phyloP scores from a whole-genome alignment of 1,140 invertebrate species.

The Meloidogyne hapla region DNA sequence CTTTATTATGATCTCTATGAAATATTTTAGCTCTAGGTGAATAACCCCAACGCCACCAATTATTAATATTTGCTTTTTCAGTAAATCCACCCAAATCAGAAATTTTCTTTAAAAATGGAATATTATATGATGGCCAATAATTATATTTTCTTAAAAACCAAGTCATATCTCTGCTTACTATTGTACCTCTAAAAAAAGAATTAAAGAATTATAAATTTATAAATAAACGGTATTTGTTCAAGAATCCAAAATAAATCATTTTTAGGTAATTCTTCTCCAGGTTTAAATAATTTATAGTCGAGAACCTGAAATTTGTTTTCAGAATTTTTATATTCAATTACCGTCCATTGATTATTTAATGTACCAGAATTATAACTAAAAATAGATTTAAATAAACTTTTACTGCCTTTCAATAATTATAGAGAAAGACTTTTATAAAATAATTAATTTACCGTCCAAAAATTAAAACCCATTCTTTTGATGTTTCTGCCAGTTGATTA shows the following conservation, averaged over 20 bases:
- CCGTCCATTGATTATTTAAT: constrained; percentile 84
- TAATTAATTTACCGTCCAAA: constrained; percentile 26
- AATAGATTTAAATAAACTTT: constrained; percentile 70
- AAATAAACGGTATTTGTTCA: constrained; percentile 76
- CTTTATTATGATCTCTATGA: constrained; percentile 69
- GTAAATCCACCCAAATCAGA: constrained; percentile 69
- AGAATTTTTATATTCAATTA: constrained; percentile 51
- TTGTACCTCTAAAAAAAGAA: constrained; percentile 18
- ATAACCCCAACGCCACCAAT: constrained; percentile 73
- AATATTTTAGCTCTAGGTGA: constrained; percentile 72
- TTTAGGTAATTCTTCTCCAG: constrained; percentile 66
- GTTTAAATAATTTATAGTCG: constrained; percentile 73
- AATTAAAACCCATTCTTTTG: constrained; percentile 57
- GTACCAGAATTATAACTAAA: constrained; percentile 76
- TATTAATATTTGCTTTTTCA: constrained; percentile 44
- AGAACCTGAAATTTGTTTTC: constrained; percentile 62
- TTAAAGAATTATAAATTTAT: not conserved
- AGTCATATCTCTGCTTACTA: constrained; percentile 71
- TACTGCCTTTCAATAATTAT: constrained; percentile 5
- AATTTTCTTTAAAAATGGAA: constrained; percentile 75
- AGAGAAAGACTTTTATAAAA: not conserved
- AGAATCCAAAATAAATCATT: constrained; percentile 74
- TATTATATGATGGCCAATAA: constrained; percentile 79
- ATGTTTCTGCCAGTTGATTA: constrained; percentile 76
- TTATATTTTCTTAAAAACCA: constrained; percentile 71